These are phyloP conservation scores for Linepithema humile DNA, from an alignment of 1,140 invertebrate genomes.

Conservation along the genomic window DNA sequence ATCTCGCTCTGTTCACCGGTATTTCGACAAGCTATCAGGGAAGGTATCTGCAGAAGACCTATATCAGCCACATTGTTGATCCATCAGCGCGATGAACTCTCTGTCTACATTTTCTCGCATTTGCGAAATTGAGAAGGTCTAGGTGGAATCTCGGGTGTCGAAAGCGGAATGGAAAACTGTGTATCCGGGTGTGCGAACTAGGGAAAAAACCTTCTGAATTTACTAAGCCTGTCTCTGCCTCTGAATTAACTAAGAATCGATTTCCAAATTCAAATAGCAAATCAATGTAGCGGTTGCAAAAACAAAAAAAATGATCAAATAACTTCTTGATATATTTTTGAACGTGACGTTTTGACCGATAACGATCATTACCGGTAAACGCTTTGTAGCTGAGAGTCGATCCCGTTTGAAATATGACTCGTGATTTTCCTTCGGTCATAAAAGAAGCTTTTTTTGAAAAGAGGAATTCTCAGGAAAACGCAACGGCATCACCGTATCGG, in stretches of 20 bases:
- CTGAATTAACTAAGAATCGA: not conserved
- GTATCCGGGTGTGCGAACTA: not conserved
- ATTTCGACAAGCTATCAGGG: conserved; percentile 9
- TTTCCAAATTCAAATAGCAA: not conserved
- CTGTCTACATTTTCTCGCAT: not conserved
- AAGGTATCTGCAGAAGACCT: not conserved
- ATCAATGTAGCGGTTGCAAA: not conserved
- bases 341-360: not conserved
- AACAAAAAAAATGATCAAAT: not conserved
- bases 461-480: not conserved
- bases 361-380: not conserved
- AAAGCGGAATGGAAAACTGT: conserved; percentile 34
- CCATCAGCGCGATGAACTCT: conserved; percentile 25
- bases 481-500: not conserved
- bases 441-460: not conserved
- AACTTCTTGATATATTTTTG: not conserved
- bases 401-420: not conserved
- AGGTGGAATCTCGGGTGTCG: conserved; percentile 26
- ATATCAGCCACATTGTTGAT: conserved; percentile 35
- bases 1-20: not conserved
- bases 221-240: too few relatives aligned
- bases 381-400: not conserved
- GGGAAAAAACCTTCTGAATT: not conserved
- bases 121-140: conserved; percentile 44
- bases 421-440: not conserved